A percentile compares a stretch with the other conserved stretches of the same genome.
Evolutionary conservation across 2,888 invertebrate species (phyloP).

Genomic region (Lepetodrilus schrolli): DNA sequence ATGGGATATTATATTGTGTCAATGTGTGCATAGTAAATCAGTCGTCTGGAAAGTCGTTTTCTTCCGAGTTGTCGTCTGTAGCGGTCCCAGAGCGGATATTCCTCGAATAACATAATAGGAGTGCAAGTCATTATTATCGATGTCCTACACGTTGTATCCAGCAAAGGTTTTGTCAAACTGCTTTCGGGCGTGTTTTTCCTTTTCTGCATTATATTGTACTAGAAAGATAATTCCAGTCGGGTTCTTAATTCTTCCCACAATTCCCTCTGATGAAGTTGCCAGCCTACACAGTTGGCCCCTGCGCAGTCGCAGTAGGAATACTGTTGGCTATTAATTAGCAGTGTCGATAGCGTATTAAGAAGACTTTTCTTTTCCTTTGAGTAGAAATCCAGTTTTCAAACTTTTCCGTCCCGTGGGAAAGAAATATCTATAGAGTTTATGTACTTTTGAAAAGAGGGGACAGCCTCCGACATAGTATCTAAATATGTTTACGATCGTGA

Average conservation of each 20-base stretch:
- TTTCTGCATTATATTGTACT: no score
- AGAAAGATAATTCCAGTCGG: no score
- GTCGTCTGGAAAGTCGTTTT: slow-evolving; percentile 24
- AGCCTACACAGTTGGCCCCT: neutral
- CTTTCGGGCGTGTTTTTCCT: no score
- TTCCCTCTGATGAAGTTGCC: slow-evolving; percentile 6
- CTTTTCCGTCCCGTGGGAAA: slow-evolving; percentile 5
- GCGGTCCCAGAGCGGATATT: neutral
- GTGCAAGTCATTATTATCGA: no score
- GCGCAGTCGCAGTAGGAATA: neutral
- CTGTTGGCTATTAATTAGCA: slow-evolving; percentile 4
- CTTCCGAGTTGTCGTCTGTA: neutral
- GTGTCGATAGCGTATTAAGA: neutral
- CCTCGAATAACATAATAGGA: no score
- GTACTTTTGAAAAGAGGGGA: no score
- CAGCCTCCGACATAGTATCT: no score
- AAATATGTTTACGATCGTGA: no score
- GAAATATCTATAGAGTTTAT: no score
- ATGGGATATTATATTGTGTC: slow-evolving; percentile 14
- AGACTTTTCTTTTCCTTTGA: neutral
- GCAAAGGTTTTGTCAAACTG: no score
- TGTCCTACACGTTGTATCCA: no score
- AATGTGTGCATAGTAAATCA: neutral
- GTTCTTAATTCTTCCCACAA: neutral
- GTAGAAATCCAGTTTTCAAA: slow-evolving; percentile 9